Evolutionary conservation across 2,113 vertebrate genomes (phyloP).

Genomic region (Bucco capensis): DNA sequence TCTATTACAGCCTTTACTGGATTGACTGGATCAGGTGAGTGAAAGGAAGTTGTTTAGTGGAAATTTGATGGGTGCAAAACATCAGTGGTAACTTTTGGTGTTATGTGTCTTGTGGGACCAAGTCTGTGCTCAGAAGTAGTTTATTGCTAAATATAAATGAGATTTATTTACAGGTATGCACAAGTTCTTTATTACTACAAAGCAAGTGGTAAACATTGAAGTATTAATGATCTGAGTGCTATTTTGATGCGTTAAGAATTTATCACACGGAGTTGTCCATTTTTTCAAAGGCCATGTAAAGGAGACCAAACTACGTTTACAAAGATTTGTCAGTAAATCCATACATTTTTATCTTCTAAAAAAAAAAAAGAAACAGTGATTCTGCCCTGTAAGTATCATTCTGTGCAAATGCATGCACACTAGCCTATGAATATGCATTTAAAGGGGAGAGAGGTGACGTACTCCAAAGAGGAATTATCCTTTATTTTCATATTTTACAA

Average conservation of each 20-base stretch:
- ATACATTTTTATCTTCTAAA: neutral
- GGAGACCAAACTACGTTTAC: neutral
- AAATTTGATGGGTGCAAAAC: rapidly evolving
- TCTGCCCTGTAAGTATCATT: neutral
- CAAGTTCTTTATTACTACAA: neutral
- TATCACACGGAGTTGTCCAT: neutral
- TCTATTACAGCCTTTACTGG: neutral
- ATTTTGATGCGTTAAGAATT: neutral
- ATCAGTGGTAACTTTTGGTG: neutral
- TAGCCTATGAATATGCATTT: neutral
- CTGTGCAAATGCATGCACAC: rapidly evolving
- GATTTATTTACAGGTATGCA: neutral
- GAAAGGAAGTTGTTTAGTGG: neutral
- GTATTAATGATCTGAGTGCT: neutral
- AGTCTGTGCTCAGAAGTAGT: neutral
- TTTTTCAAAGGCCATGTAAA: neutral
- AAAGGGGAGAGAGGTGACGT: neutral
- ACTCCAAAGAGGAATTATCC: neutral
- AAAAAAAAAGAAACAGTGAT: neutral
- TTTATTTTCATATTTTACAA: neutral
- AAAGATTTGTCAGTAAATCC: neutral
- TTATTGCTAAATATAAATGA: neutral
- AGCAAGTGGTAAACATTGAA: neutral
- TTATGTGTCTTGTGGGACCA: neutral
- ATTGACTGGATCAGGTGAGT: rapidly evolving